phyloP scores from a whole-genome alignment of 2,113 vertebrate genomes.

The Phyllostomus discolor region DNA sequence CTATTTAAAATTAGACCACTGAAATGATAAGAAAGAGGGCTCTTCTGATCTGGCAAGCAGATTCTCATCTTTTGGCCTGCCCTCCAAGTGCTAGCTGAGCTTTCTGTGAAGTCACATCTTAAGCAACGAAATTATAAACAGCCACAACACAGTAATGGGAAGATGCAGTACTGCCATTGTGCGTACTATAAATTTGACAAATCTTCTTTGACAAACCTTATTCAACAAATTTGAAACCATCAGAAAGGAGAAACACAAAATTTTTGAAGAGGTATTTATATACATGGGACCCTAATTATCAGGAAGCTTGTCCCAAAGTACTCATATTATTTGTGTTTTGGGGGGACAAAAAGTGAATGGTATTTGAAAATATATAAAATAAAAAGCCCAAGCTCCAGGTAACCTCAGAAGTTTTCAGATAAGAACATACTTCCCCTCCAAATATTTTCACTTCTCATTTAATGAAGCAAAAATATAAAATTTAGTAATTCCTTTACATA shows the following conservation, averaged over 20 bases:
- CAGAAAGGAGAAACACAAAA: background rate
- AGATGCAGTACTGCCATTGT: background rate
- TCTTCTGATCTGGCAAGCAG: background rate
- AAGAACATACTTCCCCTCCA: background rate
- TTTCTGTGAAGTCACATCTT: background rate
- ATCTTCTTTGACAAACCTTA: background rate
- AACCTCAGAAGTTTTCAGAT: background rate
- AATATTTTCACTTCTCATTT: slow-evolving; percentile 8
- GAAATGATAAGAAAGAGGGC: background rate
- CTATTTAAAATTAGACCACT: background rate
- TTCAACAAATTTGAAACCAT: background rate
- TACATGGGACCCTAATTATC: background rate
- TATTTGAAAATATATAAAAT: slow-evolving; percentile 5
- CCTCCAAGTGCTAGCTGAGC: background rate
- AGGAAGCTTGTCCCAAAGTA: background rate
- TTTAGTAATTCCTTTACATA: background rate
- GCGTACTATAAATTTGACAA: background rate
- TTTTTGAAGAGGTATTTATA: background rate
- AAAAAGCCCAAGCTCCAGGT: background rate
- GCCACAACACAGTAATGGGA: background rate
- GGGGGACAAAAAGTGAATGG: background rate
- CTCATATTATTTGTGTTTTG: background rate
- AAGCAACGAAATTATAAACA: background rate
- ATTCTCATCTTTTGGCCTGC: background rate
- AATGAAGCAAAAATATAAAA: slow-evolving; percentile 29